phyloP scores from a whole-genome alignment of 2,797 vertebrate species.

The Astyanax mexicanus region DNA sequence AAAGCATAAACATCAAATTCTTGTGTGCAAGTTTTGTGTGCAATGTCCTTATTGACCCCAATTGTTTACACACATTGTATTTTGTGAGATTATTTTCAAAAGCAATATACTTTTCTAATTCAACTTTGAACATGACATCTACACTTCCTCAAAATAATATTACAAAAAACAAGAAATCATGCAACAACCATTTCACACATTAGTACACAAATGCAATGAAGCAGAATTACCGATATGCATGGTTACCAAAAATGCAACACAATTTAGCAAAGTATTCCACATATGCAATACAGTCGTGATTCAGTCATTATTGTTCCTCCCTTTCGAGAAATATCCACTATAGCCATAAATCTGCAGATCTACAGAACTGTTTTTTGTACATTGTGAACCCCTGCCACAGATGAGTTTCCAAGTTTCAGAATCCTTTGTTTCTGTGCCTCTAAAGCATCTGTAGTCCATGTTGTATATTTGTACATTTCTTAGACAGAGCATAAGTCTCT shows the following conservation, averaged over 20 bases:
- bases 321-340: too few species aligned
- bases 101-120: background rate
- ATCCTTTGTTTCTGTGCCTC: background rate
- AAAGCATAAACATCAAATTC: too few species aligned
- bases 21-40: too few species aligned
- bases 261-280: background rate
- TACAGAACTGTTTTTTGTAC: too few species aligned
- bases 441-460: background rate
- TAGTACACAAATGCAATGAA: constrained; percentile 1
- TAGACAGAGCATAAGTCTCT: constrained; percentile 33
- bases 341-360: too few species aligned
- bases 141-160: background rate
- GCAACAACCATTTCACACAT: background rate
- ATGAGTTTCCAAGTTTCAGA: background rate
- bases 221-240: background rate
- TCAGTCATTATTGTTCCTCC: background rate
- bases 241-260: background rate
- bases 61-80: too few species aligned
- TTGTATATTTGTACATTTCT: background rate
- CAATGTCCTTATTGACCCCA: too few species aligned
- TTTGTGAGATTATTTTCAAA: too few species aligned
- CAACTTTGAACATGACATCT: background rate
- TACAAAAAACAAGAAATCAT: background rate
- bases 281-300: background rate
- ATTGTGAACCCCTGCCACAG: background rate